Base-by-base conservation (phyloP, 2,113 vertebrate species). In the Myrmecobius fasciatus region DNA sequence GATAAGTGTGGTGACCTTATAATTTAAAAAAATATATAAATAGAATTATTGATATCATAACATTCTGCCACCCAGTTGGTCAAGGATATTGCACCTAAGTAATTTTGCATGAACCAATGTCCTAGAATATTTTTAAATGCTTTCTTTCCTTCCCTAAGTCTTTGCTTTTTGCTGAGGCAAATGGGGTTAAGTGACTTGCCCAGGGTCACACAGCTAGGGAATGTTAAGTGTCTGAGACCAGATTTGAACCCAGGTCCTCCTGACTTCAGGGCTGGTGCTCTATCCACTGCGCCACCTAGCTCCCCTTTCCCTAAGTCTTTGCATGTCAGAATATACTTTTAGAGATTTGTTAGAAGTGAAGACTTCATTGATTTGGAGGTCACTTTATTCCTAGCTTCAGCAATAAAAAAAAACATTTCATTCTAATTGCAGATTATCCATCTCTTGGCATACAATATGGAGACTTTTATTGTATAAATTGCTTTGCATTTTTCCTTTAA, bases 311-410 rank as follows among this genome's bases (percentile, higher is more conserved):
- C n/a, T n/a, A n/a, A 9, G 2, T 51, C 46, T 28, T n/a, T 54
- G 12, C 26, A 47, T 36, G 89, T 94, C 91, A 91, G 91, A 95
- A 47, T 52, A 47, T 52, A 90, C n/a, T 36, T 90, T 94, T 25
- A 60, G 90, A 22, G 92, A 52, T 20, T 83, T 89, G 51, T 93
- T 89, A 92, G 92, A 11, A n/a, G 6, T 83, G n/a, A 7, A 56
- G 36, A 83, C 6, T 83, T 83, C 67, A 36, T 67, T 67, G 1
- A 83, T 43, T 83, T 83, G 17, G 67, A 83, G 9, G 91, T 9
- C 22, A 91, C 0, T 1, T 89, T 95, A 51, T 24, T 14, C n/a
- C 89, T 91, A 60, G 14, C 51, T 96, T 48, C 52, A 26, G n/a
- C 31, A 53, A 91, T 52, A n/a, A 89, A 48, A 53, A 53, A n/a